Percentiles rank a stretch among this genome's conserved stretches.
Conservation (phyloP, 2,888 invertebrate genomes). For the Odontomyia ornata region DNA sequence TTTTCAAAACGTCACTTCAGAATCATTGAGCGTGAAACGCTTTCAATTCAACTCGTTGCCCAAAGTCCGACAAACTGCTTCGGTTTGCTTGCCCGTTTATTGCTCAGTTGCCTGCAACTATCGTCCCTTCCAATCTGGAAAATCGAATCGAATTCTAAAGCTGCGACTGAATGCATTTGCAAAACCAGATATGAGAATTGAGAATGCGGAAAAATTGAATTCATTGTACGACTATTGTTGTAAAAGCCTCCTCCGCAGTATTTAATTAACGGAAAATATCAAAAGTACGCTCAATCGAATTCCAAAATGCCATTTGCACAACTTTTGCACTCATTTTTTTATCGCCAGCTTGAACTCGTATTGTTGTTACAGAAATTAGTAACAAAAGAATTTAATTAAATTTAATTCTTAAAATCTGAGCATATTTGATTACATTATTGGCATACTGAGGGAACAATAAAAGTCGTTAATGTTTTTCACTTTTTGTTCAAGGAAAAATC, state of each 20-base stretch:
- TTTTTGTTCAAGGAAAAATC: neutral
- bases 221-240: neutral
- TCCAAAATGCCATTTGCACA: neutral
- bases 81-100: too few relatives aligned
- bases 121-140: neutral
- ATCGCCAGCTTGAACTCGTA: neutral
- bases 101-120: neutral
- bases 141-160: neutral
- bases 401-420: neutral
- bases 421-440: neutral
- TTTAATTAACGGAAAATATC: conserved; percentile 35
- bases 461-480: too few relatives aligned
- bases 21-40: conserved; percentile 22
- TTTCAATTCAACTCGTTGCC: neutral
- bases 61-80: neutral
- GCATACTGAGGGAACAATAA: neutral
- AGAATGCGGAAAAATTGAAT: neutral
- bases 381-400: conserved; percentile 39
- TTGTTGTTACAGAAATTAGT: neutral
- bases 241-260: too few relatives aligned
- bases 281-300: conserved; percentile 20
- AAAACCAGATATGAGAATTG: neutral
- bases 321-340: neutral
- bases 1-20: neutral
- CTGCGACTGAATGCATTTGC: neutral